These are phyloP conservation scores for Notocelia uddmanniana DNA, from an alignment of 2,888 invertebrate genomes.

Conservation along the genomic window DNA sequence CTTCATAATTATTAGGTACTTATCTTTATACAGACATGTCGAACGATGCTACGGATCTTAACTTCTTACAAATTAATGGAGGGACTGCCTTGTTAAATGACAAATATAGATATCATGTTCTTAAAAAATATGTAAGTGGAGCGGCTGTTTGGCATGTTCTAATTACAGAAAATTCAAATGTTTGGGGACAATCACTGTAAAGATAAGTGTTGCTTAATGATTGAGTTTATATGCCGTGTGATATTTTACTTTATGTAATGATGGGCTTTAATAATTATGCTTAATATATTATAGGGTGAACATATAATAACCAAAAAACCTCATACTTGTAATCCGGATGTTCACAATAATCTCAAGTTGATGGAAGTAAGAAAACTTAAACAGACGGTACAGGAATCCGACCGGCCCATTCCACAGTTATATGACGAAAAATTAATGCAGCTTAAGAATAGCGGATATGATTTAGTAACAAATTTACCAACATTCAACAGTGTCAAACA, in stretches of 20 bases:
- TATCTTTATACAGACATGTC: not conserved
- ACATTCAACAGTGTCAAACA: too few species aligned
- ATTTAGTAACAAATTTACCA: not conserved
- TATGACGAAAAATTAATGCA: slow-evolving; percentile 3
- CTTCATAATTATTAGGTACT: not conserved
- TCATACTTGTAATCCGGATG: too few species aligned
- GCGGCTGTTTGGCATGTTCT: too few species aligned
- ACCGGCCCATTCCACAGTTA: slow-evolving; percentile 13
- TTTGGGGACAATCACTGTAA: too few species aligned
- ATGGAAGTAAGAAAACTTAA: slow-evolving; percentile 9
- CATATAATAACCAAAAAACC: too few species aligned
- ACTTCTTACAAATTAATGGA: slow-evolving; percentile 6
- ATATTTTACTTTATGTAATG: too few species aligned
- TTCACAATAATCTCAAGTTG: slow-evolving; percentile 5
- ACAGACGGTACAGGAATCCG: slow-evolving; percentile 2
- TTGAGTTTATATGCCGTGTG: too few species aligned
- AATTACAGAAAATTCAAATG: too few species aligned
- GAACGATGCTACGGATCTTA: slow-evolving; percentile 10
- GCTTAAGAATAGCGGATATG: slow-evolving; percentile 7
- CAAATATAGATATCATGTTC: slow-evolving; percentile 4
- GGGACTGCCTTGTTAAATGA: slow-evolving; percentile 7
- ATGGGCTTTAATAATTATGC: too few species aligned
- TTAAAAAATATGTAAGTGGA: not conserved
- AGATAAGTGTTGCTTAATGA: too few species aligned
- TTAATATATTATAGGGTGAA: too few species aligned